Evolutionary conservation across 1,140 invertebrate species (phyloP), one percentile per base, ranked within the genome.

Genomic region (Wasmannia auropunctata): DNA sequence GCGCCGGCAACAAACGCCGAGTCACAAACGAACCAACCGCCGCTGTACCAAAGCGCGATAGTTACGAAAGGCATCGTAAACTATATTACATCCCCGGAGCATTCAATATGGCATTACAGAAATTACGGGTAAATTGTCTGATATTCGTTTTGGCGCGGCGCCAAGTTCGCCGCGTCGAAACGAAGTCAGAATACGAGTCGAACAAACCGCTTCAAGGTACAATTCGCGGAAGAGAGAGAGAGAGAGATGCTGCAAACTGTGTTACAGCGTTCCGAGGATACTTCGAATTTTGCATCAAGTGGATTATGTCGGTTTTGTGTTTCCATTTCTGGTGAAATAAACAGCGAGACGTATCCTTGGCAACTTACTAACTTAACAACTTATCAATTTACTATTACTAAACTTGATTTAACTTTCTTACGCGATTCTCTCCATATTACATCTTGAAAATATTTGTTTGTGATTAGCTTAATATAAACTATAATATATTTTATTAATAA

Each of bases 51-150:
- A 31, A 40, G 6, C 51, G 56, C 43, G 65, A 46, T 22, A 70
- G 49, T 81, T 72, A 67, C 54, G 70, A 86, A 72, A 69, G 65
- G 62, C 19, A 85, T 85, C 58, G 56, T 63, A 63, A 60, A 77
- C 70, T 85, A 40, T 51, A 77, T 83, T 76, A 77, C 46, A 77
- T 77, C 60, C 25, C 58, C 58, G 58, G 43, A 65, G 46, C 25
- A 85, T 85, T 85, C 74, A 63, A 75, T 77, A 76, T 77, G 72
- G 72, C 43, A 77, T 62, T 62, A 62, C 81, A 63, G 81, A 85
- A 85, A 85, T 85, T 85, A 77, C 43, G 22, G 58, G 40, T 77
- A 85, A 85, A 75, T 75, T 77, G 81, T 25, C 81, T 51, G 72
- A 62, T 85, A 75, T 77, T 85, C 81, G 56, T 83, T 83, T 83